These are phyloP conservation scores for Ophion obscuratus DNA, from an alignment of 2,888 invertebrate genomes.

Conservation along the genomic window DNA sequence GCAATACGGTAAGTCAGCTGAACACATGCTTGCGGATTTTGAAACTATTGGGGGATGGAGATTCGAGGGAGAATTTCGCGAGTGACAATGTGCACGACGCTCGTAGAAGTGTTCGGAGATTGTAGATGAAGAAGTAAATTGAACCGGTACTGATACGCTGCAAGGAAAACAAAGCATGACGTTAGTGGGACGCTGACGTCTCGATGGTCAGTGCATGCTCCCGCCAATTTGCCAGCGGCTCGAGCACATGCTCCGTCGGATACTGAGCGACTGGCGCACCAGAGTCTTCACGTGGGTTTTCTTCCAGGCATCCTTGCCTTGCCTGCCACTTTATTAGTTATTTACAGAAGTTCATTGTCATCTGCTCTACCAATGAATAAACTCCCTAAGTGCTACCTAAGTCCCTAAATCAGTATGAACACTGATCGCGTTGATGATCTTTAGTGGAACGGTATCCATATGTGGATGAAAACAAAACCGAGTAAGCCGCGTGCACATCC, in stretches of 20 bases:
- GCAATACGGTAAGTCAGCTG: slow-evolving; percentile 78
- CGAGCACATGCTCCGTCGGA: slow-evolving; percentile 75
- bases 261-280: slow-evolving; percentile 33
- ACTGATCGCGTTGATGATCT: neutral
- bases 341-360: neutral
- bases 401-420: neutral
- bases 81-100: slow-evolving; percentile 16
- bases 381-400: neutral
- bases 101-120: neutral
- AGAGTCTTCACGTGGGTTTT: slow-evolving; percentile 23
- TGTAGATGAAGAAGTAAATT: neutral
- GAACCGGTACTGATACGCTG: neutral
- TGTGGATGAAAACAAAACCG: neutral
- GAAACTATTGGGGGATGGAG: slow-evolving; percentile 2
- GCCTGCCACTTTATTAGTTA: neutral
- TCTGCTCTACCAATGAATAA: neutral
- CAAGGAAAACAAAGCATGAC: neutral
- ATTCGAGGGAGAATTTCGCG: neutral
- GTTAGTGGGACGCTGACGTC: slow-evolving; percentile 36
- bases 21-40: slow-evolving; percentile 3
- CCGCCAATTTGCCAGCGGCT: slow-evolving; percentile 75
- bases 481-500: neutral
- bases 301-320: neutral
- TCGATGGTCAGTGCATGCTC: slow-evolving; percentile 64
- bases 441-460: neutral